These are phyloP conservation scores for Xiphorhynchus elegans DNA, from an alignment of 2,113 vertebrate species.

Conservation along the genomic window DNA sequence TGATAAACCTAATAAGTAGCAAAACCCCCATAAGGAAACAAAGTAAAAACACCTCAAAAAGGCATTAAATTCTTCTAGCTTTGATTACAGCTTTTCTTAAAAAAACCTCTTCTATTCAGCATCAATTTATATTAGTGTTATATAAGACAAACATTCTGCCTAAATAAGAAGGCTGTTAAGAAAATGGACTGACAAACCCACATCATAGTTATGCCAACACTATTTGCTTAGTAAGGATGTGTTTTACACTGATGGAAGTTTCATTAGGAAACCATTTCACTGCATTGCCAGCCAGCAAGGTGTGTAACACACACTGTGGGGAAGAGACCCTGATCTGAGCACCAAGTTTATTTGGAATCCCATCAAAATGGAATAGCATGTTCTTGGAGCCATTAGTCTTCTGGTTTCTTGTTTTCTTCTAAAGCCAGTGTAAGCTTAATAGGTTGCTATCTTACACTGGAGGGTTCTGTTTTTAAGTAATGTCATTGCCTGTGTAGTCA, in stretches of 20 bases:
- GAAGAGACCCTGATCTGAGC: not conserved
- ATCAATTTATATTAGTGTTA: not conserved
- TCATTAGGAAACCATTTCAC: not conserved
- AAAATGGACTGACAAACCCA: constrained; percentile 3
- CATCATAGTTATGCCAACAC: not conserved
- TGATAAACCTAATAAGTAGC: not conserved
- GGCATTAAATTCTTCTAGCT: not conserved
- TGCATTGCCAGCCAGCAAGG: not conserved
- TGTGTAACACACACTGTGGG: not conserved
- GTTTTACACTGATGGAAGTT: not conserved
- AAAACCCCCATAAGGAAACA: not conserved
- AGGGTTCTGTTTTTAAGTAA: not conserved
- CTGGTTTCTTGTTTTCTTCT: not conserved
- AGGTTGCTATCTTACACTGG: not conserved
- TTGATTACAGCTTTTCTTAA: not conserved
- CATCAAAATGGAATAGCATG: not conserved
- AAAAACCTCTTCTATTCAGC: constrained; percentile 20
- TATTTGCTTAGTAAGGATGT: not conserved
- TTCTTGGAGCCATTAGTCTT: not conserved
- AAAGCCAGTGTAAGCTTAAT: not conserved
- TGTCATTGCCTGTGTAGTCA: not conserved
- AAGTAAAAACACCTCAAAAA: not conserved
- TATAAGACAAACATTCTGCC: constrained; percentile 3
- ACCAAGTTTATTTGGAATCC: not conserved
- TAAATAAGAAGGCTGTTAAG: not conserved